These are phyloP conservation scores for Thereva nobilitata DNA, from an alignment of 2,888 invertebrate genomes.

Conservation along the genomic window DNA sequence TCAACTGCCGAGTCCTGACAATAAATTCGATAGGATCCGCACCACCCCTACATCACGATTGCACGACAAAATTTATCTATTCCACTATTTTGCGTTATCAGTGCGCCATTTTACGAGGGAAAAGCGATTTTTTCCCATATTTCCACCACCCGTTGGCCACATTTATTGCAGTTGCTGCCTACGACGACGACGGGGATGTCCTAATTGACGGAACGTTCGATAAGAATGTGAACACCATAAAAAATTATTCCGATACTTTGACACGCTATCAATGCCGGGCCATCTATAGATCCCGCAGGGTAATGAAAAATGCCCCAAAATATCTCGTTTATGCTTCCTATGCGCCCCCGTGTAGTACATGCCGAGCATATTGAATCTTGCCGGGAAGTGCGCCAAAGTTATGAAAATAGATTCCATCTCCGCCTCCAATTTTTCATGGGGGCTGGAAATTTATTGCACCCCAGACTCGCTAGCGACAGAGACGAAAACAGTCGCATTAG, in stretches of 20 bases:
- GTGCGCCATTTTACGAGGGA: too few species aligned
- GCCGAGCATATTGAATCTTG: constrained; percentile 28
- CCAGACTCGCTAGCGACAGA: background rate
- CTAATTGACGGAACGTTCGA: too few species aligned
- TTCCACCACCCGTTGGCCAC: too few species aligned
- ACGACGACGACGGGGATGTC: too few species aligned
- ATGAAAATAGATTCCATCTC: constrained; percentile 18
- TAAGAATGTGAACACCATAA: constrained; percentile 12
- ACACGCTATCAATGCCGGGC: constrained; percentile 14
- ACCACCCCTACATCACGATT: too few species aligned
- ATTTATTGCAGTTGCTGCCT: background rate
- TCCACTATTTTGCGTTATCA: too few species aligned
- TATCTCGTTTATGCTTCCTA: constrained; percentile 30
- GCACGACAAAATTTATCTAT: too few species aligned
- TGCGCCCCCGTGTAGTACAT: constrained; percentile 13
- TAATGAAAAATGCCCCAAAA: constrained; percentile 23
- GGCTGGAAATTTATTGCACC: constrained; percentile 10
- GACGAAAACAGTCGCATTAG: background rate
- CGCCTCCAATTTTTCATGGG: constrained; percentile 2
- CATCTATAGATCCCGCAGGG: constrained; percentile 9
- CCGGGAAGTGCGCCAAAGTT: background rate
- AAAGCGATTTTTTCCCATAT: too few species aligned
- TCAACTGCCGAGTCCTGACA: too few species aligned
- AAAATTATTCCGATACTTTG: constrained; percentile 11
- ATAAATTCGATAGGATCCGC: too few species aligned